Percentiles rank a stretch among this genome's conserved stretches.
These are phyloP conservation scores for Budorcas taxicolor DNA, from an alignment of 2,113 vertebrate genomes.

Conservation along the genomic window DNA sequence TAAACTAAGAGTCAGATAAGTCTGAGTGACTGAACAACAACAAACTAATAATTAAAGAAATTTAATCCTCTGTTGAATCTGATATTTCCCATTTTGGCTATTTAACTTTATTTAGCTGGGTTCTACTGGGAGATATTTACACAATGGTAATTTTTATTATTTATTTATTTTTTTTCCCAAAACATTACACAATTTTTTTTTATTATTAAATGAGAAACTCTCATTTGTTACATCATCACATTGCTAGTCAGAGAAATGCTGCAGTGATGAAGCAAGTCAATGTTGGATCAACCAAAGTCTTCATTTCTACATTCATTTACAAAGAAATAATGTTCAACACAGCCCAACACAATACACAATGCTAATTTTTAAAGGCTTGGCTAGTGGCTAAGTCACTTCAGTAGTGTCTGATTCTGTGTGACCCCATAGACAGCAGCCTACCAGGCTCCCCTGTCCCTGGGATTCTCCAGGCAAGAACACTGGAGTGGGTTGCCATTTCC, in stretches of 20 bases:
- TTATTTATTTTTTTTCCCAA: slow-evolving; percentile 65
- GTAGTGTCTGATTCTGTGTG: no score
- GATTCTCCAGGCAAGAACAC: no score
- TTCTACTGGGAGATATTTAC: neutral
- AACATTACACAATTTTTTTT: slow-evolving; percentile 77
- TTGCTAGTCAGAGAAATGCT: slow-evolving; percentile 80
- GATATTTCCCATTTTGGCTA: neutral
- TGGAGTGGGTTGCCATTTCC: no score
- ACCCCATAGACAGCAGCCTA: no score
- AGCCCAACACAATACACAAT: slow-evolving; percentile 66
- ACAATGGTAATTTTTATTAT: neutral
- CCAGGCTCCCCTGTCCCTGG: no score
- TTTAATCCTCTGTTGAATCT: neutral
- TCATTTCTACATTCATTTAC: slow-evolving; percentile 78
- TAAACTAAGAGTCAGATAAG: neutral
- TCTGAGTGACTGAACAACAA: neutral
- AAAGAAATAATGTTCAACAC: slow-evolving; percentile 79
- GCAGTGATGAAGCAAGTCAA: slow-evolving; percentile 77
- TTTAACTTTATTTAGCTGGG: neutral
- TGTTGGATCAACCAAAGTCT: slow-evolving; percentile 74
- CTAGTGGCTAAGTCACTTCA: no score
- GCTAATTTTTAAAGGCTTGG: no score
- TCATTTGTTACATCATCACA: slow-evolving; percentile 82
- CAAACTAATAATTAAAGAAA: neutral
- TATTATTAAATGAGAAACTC: slow-evolving; percentile 80